A percentile compares a stretch with the other conserved stretches of the same genome.
Conservation (phyloP, 2,888 invertebrate species). For the Hyles lineata region DNA sequence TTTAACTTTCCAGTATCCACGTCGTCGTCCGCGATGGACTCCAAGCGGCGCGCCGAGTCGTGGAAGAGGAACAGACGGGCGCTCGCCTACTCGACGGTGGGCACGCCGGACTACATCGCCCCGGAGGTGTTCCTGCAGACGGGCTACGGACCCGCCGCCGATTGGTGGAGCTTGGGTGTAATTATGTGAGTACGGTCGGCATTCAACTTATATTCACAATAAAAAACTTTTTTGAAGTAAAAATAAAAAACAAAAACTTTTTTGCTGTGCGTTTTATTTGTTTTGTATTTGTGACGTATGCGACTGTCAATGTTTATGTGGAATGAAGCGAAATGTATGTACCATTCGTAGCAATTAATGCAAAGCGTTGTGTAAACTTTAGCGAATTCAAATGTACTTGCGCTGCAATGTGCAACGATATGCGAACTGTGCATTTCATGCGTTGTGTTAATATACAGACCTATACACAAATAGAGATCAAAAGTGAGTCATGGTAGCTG, state of each 20-base stretch:
- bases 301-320: not conserved
- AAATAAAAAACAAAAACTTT: not conserved
- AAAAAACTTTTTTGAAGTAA: not conserved
- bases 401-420: too few species aligned
- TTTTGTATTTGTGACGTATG: not conserved
- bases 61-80: slow-evolving; percentile 99
- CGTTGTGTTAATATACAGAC: too few species aligned
- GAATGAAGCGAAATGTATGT: not conserved
- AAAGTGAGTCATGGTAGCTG: too few species aligned
- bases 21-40: slow-evolving; percentile 92
- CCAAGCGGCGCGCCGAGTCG: slow-evolving; percentile 98
- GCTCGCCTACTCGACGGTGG: slow-evolving; percentile 96
- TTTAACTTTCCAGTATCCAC: slow-evolving; percentile 63
- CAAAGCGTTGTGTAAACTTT: not conserved
- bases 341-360: not conserved
- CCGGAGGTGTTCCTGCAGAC: slow-evolving; percentile 99
- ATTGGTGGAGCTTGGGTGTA: slow-evolving; percentile 99
- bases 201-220: not conserved
- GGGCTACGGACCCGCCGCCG: slow-evolving; percentile 98
- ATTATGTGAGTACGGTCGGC: slow-evolving; percentile 92
- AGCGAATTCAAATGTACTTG: not conserved
- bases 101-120: slow-evolving; percentile 99
- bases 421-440: too few species aligned
- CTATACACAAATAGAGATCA: too few species aligned
- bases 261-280: not conserved